Evolutionary conservation across 64 coral and sea anemone species (phyloP), one percentile per base, ranked within the genome.

Genomic region (Montipora cactus): DNA sequence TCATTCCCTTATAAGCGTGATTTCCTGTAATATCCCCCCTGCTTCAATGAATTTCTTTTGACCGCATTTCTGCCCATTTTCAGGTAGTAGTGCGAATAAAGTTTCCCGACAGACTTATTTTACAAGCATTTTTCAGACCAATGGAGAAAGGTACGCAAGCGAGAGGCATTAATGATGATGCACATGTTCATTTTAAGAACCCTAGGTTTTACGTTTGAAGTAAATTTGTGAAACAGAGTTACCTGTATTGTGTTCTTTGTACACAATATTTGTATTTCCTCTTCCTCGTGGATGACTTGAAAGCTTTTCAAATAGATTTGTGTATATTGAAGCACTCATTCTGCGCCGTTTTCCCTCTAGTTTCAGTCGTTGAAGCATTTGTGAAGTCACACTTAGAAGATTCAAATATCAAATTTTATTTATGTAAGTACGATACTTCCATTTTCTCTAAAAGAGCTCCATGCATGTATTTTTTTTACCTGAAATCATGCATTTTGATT

Each of bases 21-120:
- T 37, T 37, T 37, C 37, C 37, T 2, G 37, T 37, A 37, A 37
- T 2, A 37, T 37, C 37, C 37, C 1, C 2, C 37, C 0, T 51
- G 46, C 47, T 12, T 1, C 37, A 44, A 21, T 78, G 44, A 59
- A 12, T 44, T 71, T 25, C 7, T 57, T 57, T 6, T 57, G 53
- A 57, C 53, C 11, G 0, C 53, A 57, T 6, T 57, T 57, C 53
- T 57, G 53, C 53, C 53, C 53, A 57, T 11, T 57, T 57, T 57
- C 53, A 97, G 95, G 92, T 97, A 64, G 95, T 97, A 49, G 90
- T 97, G 70, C 83, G 95, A 87, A 71, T 97, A 25, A 97, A 97
- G 70, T 94, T 97, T 75, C 95, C 95, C 5, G 84, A 97, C 89
- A 94, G 95, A 76, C 74, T 97, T n/a, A 87, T 92, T 19, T 77